Evolutionary conservation across 2,797 vertebrate species (phyloP).

Genomic region (Gephyroberyx darwinii): DNA sequence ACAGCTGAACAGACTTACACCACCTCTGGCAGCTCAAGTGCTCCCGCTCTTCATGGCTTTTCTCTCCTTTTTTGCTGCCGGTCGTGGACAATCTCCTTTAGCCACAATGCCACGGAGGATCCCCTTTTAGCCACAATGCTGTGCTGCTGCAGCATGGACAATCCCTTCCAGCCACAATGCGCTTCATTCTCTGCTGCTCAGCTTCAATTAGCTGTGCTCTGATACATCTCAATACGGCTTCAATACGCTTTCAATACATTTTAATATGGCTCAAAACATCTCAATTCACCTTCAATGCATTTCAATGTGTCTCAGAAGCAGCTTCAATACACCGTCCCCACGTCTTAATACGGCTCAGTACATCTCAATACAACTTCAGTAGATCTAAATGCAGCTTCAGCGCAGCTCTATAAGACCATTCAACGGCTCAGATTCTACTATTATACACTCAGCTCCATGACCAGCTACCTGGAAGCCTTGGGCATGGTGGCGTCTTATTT

Average conservation of each 20-base stretch:
- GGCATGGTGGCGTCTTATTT: constrained; percentile 43
- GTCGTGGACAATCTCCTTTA: constrained; percentile 74
- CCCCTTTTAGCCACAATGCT: constrained; percentile 69
- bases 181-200: constrained; percentile 78
- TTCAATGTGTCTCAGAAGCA: constrained; percentile 57
- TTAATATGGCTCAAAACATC: constrained; percentile 80
- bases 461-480: constrained; percentile 57
- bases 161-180: constrained; percentile 75
- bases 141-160: constrained; percentile 68
- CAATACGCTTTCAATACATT: constrained; percentile 65
- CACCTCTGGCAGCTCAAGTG: constrained; percentile 74
- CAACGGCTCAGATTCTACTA: constrained; percentile 49
- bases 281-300: constrained; percentile 77
- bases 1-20: constrained; percentile 71
- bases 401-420: constrained; percentile 53
- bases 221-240: constrained; percentile 78
- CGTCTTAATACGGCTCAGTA: constrained; percentile 75
- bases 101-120: constrained; percentile 74
- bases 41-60: constrained; percentile 69
- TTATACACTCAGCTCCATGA: not conserved
- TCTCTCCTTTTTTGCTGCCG: constrained; percentile 60
- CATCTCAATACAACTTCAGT: constrained; percentile 70
- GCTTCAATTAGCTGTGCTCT: constrained; percentile 82
- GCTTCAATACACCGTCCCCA: constrained; percentile 59
- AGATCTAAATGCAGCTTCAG: constrained; percentile 65